phyloP scores from a whole-genome alignment of 2,113 vertebrate genomes.

The Seriola aureovittata region DNA sequence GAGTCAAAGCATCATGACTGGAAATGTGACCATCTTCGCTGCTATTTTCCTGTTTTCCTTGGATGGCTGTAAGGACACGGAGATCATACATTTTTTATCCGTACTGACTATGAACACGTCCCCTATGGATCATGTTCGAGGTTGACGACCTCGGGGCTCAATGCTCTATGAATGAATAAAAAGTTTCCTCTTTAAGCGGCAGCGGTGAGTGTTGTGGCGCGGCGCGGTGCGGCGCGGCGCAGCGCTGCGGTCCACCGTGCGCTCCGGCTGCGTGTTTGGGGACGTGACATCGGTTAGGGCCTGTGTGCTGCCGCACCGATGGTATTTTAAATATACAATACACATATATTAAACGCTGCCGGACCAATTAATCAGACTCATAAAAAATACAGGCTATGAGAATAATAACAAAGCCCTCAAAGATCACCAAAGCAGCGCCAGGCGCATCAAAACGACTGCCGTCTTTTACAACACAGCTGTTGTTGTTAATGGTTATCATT shows the following conservation, averaged over 20 bases:
- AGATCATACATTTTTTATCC: slow-evolving; percentile 42
- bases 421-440: neutral
- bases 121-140: slow-evolving; percentile 29
- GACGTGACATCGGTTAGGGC: slow-evolving; percentile 33
- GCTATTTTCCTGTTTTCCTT: slow-evolving; percentile 34
- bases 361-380: fast-evolving
- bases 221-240: neutral
- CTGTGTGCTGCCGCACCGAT: neutral
- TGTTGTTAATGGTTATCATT: neutral
- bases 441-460: slow-evolving; percentile 4
- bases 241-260: slow-evolving; percentile 25
- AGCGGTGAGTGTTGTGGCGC: neutral
- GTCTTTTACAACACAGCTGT: neutral
- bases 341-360: fast-evolving
- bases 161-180: slow-evolving; percentile 42
- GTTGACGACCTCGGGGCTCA: slow-evolving; percentile 26
- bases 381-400: neutral
- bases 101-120: slow-evolving; percentile 34
- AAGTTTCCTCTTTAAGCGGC: slow-evolving; percentile 27
- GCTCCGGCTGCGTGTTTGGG: slow-evolving; percentile 34
- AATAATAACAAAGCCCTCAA: neutral
- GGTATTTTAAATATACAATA: neutral
- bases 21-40: neutral
- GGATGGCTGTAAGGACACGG: slow-evolving; percentile 1
- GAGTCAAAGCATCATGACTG: neutral